Conservation (phyloP, 2,888 invertebrate species). For the Heliconius charithonia region DNA sequence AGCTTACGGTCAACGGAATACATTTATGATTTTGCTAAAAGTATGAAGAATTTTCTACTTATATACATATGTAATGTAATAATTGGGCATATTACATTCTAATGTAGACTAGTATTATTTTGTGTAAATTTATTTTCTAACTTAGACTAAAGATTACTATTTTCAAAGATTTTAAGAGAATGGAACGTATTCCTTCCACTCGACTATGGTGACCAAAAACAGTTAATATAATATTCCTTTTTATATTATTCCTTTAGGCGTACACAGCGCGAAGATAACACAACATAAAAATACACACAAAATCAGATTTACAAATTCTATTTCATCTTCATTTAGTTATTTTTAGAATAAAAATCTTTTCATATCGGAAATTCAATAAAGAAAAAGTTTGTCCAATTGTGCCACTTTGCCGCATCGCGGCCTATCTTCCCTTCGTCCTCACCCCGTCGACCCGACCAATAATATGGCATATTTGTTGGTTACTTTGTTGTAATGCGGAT, state of each 20-base stretch:
- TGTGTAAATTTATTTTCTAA: neutral
- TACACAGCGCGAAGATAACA: neutral
- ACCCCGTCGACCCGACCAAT: conserved; percentile 25
- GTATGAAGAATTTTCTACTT: conserved; percentile 14
- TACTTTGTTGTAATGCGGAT: conserved; percentile 18
- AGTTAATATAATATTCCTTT: conserved; percentile 1
- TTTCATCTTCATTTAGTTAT: conserved; percentile 18
- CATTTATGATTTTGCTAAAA: conserved; percentile 32
- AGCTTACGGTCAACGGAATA: conserved; percentile 58
- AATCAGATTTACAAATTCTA: conserved; percentile 18
- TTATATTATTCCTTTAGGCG: neutral
- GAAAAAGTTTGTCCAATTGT: conserved; percentile 26
- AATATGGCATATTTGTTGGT: conserved; percentile 21
- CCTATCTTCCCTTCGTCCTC: conserved; percentile 26
- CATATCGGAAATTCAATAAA: conserved; percentile 27
- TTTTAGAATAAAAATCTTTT: conserved; percentile 30
- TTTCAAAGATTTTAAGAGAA: neutral
- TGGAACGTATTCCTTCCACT: neutral
- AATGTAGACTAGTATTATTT: neutral
- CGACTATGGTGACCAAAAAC: neutral
- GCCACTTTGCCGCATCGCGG: conserved; percentile 26
- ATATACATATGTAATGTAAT: neutral
- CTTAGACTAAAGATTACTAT: neutral
- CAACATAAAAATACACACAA: neutral
- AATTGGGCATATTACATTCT: neutral